Base-by-base conservation (phyloP, 2,888 invertebrate species). In the Agrypnus murinus region DNA sequence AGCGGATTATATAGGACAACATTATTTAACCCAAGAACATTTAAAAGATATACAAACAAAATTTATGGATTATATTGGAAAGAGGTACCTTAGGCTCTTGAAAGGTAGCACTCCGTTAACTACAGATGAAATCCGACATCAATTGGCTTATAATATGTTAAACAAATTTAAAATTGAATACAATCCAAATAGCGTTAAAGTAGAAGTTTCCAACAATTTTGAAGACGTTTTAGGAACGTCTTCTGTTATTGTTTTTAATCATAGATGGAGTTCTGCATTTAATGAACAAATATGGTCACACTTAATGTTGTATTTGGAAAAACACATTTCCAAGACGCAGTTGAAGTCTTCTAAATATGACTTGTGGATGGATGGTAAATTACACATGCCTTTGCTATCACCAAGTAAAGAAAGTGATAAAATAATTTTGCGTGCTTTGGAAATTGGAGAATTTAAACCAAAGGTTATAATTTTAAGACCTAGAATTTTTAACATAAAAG, bases 381-480 rank as follows among this genome's bases (percentile, higher is more conserved):
- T 65, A 5, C 70, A 70, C 45, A 66, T 70, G 70, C 70, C 70
- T 7, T 25, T 70, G 1, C 3, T 40, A 5, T 70, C 70, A 0
- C 31, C 55, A n/a, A 55, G 45, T 14, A 14, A 25, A n/a, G 32
- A 65, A n/a, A 46, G 45, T 1, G 65, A 70, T n/a, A 43, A 55
- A 17, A 12, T 53, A 10, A 70, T 70, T 46, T 32, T 59, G 17
- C 60, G 65, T 9, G 70, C 70, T 0, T 32, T 70, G 4, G 55
- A 65, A 57, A 60, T 70, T 19, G 55, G 32, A 9, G 15, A 46
- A 5, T 70, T 65, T 19, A 6, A 43, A 12, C 46, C 58, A 5
- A 65, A 70, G 48, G 70, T 70, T 1, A 25, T 70, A n/a, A 57
- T 70, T 25, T 46, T 70, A 12, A 36, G 70, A 36, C 57, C 60